phyloP scores from a whole-genome alignment of 2,888 invertebrate species.

The Ophion ventricosus region DNA sequence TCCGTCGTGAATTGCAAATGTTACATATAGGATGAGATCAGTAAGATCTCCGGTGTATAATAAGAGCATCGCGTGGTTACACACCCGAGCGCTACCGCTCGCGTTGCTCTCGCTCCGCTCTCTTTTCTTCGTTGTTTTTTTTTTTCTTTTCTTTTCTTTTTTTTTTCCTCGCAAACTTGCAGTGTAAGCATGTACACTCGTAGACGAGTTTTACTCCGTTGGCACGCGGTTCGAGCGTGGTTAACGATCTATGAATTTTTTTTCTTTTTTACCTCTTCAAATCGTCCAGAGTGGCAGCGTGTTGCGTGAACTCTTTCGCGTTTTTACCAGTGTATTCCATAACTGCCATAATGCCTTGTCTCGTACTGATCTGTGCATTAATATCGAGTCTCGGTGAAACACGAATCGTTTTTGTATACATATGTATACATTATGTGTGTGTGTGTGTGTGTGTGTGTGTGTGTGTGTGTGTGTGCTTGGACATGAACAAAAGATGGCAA shows the following conservation, averaged over 20 bases:
- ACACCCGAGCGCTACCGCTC: slow-evolving; percentile 47
- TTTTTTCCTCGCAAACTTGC: slow-evolving; percentile 8
- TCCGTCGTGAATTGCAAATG: slow-evolving; percentile 31
- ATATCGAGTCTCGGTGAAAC: slow-evolving; percentile 18
- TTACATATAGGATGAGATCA: slow-evolving; percentile 52
- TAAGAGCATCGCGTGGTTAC: slow-evolving; percentile 55
- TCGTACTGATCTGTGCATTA: slow-evolving; percentile 44
- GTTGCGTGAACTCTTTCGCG: slow-evolving; percentile 34
- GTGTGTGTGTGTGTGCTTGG: neutral
- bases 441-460: too few relatives aligned
- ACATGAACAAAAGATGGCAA: slow-evolving; percentile 31
- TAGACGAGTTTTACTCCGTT: slow-evolving; percentile 27
- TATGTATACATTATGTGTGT: neutral
- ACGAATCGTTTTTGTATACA: neutral
- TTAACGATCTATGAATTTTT: slow-evolving; percentile 63
- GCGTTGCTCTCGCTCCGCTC: slow-evolving; percentile 37
- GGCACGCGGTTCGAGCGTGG: slow-evolving; percentile 34
- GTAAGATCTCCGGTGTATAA: slow-evolving; percentile 56
- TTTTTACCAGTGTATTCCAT: slow-evolving; percentile 33
- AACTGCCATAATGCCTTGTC: slow-evolving; percentile 43
- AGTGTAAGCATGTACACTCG: slow-evolving; percentile 23
- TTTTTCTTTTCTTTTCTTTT: neutral
- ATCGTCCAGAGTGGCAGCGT: slow-evolving; percentile 32
- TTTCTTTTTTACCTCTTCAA: slow-evolving; percentile 33
- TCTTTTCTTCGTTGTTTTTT: slow-evolving; percentile 14